A percentile compares a stretch with the other conserved stretches of the same genome.
Conservation (phyloP, 2,888 invertebrate genomes). For the Phyllotreta striolata region DNA sequence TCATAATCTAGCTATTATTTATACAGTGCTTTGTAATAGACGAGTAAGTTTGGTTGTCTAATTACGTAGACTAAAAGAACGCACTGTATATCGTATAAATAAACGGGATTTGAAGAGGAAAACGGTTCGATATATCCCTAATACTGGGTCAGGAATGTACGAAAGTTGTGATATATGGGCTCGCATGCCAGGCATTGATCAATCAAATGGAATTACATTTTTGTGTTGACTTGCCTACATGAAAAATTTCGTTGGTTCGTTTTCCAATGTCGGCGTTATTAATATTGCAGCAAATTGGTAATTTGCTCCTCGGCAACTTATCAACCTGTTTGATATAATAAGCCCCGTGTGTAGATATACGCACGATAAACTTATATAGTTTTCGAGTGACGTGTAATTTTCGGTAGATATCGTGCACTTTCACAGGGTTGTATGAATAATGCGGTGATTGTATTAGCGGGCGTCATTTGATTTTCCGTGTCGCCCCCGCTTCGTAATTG, state of each 20-base stretch:
- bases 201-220: conserved; percentile 41
- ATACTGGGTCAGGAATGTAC: conserved; percentile 22
- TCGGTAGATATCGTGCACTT: conserved; percentile 7
- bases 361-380: conserved; percentile 24
- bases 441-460: too few species aligned
- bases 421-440: background rate
- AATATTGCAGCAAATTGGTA: conserved; percentile 38
- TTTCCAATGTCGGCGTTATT: conserved; percentile 33
- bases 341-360: conserved; percentile 29
- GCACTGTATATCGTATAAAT: too few species aligned
- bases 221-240: conserved; percentile 44
- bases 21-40: too few species aligned
- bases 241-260: conserved; percentile 40
- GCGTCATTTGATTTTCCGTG: too few species aligned
- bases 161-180: conserved; percentile 31
- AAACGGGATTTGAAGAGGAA: background rate
- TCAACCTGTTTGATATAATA: conserved; percentile 32
- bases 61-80: too few species aligned
- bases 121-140: background rate
- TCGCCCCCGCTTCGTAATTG: too few species aligned
- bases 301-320: conserved; percentile 32
- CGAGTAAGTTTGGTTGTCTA: too few species aligned
- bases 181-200: conserved; percentile 41
- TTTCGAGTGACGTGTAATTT: conserved; percentile 22
- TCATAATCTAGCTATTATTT: too few species aligned